Evolutionary conservation across 2,888 invertebrate species (phyloP).

Genomic region (Itoplectis maculator): DNA sequence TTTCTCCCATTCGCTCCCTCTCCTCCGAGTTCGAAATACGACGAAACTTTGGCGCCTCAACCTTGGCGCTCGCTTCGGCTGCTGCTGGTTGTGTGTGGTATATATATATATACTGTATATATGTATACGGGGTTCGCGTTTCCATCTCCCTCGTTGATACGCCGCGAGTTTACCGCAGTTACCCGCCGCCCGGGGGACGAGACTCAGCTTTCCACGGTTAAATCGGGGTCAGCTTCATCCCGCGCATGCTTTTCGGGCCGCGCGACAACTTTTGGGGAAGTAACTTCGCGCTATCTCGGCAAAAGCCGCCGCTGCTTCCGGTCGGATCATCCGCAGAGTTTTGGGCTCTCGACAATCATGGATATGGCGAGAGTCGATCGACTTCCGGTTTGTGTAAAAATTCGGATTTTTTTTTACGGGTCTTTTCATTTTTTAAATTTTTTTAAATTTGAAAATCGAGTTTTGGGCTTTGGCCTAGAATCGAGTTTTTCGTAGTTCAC

Average conservation of each 20-base stretch:
- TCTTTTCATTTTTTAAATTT: too few species aligned
- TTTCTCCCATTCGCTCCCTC: conserved; percentile 33
- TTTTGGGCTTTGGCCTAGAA: too few species aligned
- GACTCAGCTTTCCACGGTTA: not conserved
- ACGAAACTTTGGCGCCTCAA: conserved; percentile 26
- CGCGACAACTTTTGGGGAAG: conserved; percentile 1
- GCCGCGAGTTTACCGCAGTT: not conserved
- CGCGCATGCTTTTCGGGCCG: too few species aligned
- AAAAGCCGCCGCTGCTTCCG: not conserved
- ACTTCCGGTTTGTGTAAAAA: too few species aligned
- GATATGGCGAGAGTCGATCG: not conserved
- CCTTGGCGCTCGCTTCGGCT: not conserved
- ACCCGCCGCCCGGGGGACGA: not conserved
- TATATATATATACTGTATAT: not conserved
- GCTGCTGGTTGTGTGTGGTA: not conserved
- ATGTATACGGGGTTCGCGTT: not conserved
- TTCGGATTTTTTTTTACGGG: too few species aligned
- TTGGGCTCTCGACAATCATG: not conserved
- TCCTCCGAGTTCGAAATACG: conserved; percentile 29
- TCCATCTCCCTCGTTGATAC: not conserved
- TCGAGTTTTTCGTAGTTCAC: too few species aligned
- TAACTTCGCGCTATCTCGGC: not conserved
- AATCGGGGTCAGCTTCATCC: conserved; percentile 24
- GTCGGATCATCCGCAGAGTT: not conserved
- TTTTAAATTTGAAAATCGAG: too few species aligned